Percentiles rank a stretch among this genome's conserved stretches.
Conservation (phyloP, 2,113 vertebrate species). For the Oxyura jamaicensis region DNA sequence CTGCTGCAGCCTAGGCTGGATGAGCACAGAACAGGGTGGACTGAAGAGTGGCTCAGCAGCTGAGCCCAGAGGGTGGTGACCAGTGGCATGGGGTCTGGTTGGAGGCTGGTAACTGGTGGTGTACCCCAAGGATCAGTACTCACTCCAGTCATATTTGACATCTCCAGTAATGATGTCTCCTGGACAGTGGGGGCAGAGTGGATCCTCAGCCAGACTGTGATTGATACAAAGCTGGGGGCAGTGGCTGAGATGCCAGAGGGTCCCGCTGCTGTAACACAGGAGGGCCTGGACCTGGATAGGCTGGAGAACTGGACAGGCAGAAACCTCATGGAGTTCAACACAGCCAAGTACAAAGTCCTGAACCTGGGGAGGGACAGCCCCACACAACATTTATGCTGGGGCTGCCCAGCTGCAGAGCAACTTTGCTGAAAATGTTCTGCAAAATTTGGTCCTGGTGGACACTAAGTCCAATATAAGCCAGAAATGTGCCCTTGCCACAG, state of each 20-base stretch:
- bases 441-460: background rate
- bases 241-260: background rate
- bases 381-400: background rate
- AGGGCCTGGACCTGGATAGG: background rate
- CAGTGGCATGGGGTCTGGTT: too few species aligned
- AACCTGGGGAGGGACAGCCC: background rate
- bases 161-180: too few species aligned
- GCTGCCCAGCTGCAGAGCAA: background rate
- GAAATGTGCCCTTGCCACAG: background rate
- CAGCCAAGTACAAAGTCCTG: background rate
- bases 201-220: background rate
- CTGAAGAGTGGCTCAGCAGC: too few species aligned
- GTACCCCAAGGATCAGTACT: too few species aligned
- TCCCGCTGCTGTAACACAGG: background rate
- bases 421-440: background rate
- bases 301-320: background rate
- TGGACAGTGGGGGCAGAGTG: background rate
- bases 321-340: background rate
- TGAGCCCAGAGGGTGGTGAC: too few species aligned
- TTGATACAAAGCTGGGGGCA: background rate
- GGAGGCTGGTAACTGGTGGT: too few species aligned
- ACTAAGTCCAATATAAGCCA: background rate
- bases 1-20: too few species aligned
- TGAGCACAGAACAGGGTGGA: too few species aligned
- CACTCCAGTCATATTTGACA: too few species aligned